A percentile compares a stretch with the other conserved stretches of the same genome.
Evolutionary conservation across 30 jellyfish, hydroid and myxozoan species (phyloP).

Genomic region (Nemopilema nomurai): DNA sequence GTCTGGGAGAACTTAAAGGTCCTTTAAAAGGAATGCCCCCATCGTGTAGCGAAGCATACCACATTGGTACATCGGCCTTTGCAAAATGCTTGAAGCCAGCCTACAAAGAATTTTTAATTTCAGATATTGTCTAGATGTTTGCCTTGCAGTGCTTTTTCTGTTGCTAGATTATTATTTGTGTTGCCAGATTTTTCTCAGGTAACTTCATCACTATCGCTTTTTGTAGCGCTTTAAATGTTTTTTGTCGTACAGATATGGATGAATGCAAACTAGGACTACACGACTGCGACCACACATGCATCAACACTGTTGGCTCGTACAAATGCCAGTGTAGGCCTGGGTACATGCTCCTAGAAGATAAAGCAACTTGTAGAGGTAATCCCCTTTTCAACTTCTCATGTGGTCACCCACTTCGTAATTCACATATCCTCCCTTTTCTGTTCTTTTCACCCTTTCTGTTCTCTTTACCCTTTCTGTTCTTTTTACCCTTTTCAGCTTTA

Average conservation of each 20-base stretch:
- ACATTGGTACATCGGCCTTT: too few relatives aligned
- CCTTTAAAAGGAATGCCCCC: too few relatives aligned
- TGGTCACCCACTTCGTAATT: too few relatives aligned
- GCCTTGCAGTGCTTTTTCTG: too few relatives aligned
- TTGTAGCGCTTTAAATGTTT: neutral
- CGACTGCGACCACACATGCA: conserved; percentile 62
- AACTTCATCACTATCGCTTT: neutral
- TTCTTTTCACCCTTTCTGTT: neutral
- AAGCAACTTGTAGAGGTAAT: conserved; percentile 67
- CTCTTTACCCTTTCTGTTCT: neutral
- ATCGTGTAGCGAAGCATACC: too few relatives aligned
- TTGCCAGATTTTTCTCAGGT: too few relatives aligned
- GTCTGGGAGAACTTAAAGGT: too few relatives aligned
- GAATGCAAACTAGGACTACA: conserved; percentile 52
- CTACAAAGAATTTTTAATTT: too few relatives aligned
- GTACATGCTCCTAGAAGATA: conserved; percentile 49
- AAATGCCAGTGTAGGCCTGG: conserved; percentile 68
- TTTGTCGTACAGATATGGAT: conserved; percentile 54
- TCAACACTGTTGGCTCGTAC: conserved; percentile 63
- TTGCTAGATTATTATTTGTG: too few relatives aligned
- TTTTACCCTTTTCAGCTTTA: neutral
- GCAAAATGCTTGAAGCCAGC: too few relatives aligned
- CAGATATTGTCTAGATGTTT: too few relatives aligned
- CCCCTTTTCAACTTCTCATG: too few relatives aligned
- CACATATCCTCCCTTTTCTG: neutral